A percentile compares a stretch with the other conserved stretches of the same genome.
These are phyloP conservation scores for Cataglyphis cursor DNA, from an alignment of 2,888 invertebrate genomes.

Conservation along the genomic window DNA sequence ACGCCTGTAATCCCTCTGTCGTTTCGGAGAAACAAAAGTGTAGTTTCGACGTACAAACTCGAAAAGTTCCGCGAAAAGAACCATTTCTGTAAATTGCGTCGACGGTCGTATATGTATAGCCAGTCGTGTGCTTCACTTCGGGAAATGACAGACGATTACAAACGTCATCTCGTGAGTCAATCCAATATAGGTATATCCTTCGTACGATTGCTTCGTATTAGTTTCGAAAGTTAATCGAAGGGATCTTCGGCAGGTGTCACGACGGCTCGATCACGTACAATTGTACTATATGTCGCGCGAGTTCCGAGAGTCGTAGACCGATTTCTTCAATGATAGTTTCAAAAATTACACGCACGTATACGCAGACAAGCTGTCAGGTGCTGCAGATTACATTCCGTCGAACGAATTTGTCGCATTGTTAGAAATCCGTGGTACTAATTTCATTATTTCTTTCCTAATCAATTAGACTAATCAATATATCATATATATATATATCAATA, in stretches of 20 bases:
- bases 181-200: conserved; percentile 27
- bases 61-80: conserved; percentile 18
- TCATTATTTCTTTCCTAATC: background rate
- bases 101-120: background rate
- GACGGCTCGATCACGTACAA: conserved; percentile 45
- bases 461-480: background rate
- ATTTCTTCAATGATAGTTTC: conserved; percentile 42
- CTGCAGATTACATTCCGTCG: background rate
- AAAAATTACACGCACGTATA: conserved; percentile 31
- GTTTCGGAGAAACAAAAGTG: background rate
- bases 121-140: conserved; percentile 25
- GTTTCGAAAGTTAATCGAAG: conserved; percentile 56
- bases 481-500: too few relatives aligned
- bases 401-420: background rate
- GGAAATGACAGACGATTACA: conserved; percentile 52
- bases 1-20: background rate
- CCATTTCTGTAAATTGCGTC: conserved; percentile 41
- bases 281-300: background rate
- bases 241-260: conserved; percentile 53
- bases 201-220: conserved; percentile 47
- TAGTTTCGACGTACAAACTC: conserved; percentile 13
- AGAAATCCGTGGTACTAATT: background rate
- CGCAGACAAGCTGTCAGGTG: background rate
- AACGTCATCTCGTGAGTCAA: conserved; percentile 46
- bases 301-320: conserved; percentile 19